A percentile compares a stretch with the other conserved stretches of the same genome.
These are phyloP conservation scores for Drosophila navojoa DNA, from an alignment of 1,140 invertebrate species.

Conservation along the genomic window DNA sequence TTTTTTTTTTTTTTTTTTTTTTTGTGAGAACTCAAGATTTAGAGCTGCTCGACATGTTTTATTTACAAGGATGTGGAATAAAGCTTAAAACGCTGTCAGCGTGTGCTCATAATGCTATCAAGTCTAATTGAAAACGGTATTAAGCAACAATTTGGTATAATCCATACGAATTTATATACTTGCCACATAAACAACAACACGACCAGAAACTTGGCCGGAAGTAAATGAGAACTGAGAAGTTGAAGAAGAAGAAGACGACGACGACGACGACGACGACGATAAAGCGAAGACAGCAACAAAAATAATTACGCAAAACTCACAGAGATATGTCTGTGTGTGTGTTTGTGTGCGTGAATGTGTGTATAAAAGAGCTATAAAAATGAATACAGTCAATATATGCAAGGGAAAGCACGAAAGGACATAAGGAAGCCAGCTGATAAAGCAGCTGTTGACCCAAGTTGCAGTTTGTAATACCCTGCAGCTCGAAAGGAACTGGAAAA, in stretches of 20 bases:
- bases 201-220: conserved; percentile 34
- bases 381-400: conserved; percentile 50
- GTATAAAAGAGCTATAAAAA: conserved; percentile 50
- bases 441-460: conserved; percentile 34
- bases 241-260: too few species aligned
- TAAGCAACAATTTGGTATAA: conserved; percentile 73
- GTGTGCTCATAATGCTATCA: conserved; percentile 23
- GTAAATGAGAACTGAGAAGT: conserved; percentile 20
- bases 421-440: conserved; percentile 31
- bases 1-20: too few species aligned
- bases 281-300: conserved; percentile 26
- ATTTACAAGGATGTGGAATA: neutral
- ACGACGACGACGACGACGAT: too few species aligned
- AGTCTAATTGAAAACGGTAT: conserved; percentile 70
- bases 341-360: neutral
- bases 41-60: neutral
- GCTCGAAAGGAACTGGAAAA: neutral
- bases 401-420: conserved; percentile 8
- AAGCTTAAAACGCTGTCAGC: neutral
- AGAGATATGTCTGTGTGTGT: neutral
- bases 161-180: conserved; percentile 62
- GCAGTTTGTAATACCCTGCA: conserved; percentile 17
- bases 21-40: too few species aligned
- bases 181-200: conserved; percentile 27
- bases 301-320: conserved; percentile 35